phyloP scores from a whole-genome alignment of 2,113 vertebrate genomes.

The Sylvicapra grimmia region DNA sequence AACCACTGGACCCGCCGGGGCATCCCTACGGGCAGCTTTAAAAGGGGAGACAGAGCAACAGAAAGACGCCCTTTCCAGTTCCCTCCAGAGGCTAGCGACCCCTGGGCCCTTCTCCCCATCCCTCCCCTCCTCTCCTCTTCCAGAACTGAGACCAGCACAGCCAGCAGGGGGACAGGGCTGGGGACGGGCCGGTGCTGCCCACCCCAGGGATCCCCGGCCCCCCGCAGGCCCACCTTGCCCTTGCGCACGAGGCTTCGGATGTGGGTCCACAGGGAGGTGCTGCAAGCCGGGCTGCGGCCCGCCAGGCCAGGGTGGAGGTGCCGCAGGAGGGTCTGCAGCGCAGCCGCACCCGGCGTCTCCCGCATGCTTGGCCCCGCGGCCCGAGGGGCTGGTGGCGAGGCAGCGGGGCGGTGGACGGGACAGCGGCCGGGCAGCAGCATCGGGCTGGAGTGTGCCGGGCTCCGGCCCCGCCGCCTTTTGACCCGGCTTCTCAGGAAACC shows the following conservation, averaged over 20 bases:
- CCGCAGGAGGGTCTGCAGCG: slow-evolving; percentile 68
- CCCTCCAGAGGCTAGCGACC: neutral
- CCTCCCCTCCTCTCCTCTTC: neutral
- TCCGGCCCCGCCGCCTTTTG: neutral
- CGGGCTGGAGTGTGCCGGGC: neutral
- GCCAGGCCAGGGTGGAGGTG: slow-evolving; percentile 60
- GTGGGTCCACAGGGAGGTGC: slow-evolving; percentile 61
- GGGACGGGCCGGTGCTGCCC: neutral
- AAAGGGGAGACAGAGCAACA: neutral
- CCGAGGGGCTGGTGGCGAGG: neutral
- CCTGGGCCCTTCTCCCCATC: neutral
- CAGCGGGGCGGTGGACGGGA: neutral
- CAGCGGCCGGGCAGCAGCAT: neutral
- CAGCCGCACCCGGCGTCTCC: slow-evolving; percentile 7
- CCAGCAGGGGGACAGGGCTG: neutral
- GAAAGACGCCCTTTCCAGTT: neutral
- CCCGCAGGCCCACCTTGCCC: slow-evolving; percentile 71
- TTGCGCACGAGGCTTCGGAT: slow-evolving; percentile 51
- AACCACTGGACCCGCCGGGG: neutral
- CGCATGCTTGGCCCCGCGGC: slow-evolving; percentile 47
- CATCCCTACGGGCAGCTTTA: neutral
- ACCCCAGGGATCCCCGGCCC: neutral
- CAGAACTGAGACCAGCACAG: neutral
- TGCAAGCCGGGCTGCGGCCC: slow-evolving; percentile 11
- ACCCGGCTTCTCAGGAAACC: neutral